Evolutionary conservation across 1,140 invertebrate species (phyloP).

Genomic region (Zeugodacus cucurbitae): DNA sequence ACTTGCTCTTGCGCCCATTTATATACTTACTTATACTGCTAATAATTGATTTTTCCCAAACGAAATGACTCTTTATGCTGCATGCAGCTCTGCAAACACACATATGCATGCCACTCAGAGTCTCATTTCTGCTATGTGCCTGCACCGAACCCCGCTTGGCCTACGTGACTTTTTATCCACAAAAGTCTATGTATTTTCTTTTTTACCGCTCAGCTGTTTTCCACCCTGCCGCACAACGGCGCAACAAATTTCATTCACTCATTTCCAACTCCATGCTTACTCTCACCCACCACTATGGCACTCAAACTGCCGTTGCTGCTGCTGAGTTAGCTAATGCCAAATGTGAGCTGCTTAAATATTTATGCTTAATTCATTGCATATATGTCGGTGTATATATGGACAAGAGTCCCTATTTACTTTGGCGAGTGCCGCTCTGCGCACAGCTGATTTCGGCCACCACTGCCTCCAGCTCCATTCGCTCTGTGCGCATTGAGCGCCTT

Average conservation of each 20-base stretch:
- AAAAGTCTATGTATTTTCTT: background rate
- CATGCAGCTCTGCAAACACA: background rate
- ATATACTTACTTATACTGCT: background rate
- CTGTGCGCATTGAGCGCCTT: background rate
- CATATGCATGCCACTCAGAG: background rate
- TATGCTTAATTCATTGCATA: background rate
- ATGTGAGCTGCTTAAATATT: background rate
- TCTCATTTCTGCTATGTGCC: background rate
- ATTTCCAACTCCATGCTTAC: background rate
- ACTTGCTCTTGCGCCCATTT: background rate
- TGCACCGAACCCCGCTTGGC: background rate
- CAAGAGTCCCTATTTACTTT: too few species aligned
- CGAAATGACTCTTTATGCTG: background rate
- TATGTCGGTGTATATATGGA: background rate
- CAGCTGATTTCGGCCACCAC: conserved; percentile 12
- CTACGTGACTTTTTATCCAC: background rate
- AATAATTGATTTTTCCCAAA: conserved; percentile 32
- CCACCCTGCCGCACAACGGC: background rate
- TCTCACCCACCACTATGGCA: background rate
- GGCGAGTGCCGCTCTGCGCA: background rate
- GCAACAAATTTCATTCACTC: conserved; percentile 13
- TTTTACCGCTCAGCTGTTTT: conserved; percentile 9
- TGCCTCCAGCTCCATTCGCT: background rate
- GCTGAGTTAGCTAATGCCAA: too few species aligned
- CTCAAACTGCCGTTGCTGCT: too few species aligned